Evolutionary conservation across 2,797 vertebrate genomes (phyloP).

Genomic region (Argentina silus): DNA sequence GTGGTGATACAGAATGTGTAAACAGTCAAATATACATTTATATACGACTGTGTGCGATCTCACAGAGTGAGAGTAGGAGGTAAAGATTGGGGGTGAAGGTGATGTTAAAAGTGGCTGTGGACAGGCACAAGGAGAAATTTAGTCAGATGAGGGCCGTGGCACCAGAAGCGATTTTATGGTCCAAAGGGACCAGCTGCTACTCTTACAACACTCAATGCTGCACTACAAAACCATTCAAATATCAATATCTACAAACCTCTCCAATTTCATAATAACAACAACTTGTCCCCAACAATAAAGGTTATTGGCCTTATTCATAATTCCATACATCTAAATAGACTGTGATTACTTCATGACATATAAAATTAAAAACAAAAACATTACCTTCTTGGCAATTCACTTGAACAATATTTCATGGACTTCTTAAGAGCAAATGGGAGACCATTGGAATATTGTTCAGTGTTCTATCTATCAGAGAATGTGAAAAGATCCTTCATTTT

Average conservation of each 20-base stretch:
- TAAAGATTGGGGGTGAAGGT: constrained; percentile 36
- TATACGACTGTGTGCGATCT: constrained; percentile 59
- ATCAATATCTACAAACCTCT: constrained; percentile 47
- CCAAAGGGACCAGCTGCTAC: constrained; percentile 18
- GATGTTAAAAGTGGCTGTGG: constrained; percentile 34
- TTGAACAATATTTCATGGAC: not conserved
- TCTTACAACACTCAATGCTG: constrained; percentile 28
- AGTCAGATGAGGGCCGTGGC: constrained; percentile 30
- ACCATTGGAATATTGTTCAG: constrained; percentile 24
- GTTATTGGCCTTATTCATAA: constrained; percentile 32
- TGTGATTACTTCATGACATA: not conserved
- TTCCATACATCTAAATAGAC: constrained; percentile 25
- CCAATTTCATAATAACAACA: constrained; percentile 20
- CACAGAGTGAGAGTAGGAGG: constrained; percentile 26
- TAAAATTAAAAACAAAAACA: not conserved
- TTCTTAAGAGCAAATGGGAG: constrained; percentile 3
- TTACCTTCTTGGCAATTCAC: not conserved
- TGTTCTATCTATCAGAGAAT: constrained; percentile 38
- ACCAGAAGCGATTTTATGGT: constrained; percentile 32
- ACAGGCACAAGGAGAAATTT: constrained; percentile 56
- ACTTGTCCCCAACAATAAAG: not conserved
- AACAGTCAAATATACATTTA: constrained; percentile 54
- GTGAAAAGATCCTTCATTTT: constrained; percentile 17
- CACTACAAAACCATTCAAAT: constrained; percentile 34
- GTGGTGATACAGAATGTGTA: constrained; percentile 47